Base-by-base conservation (phyloP, 92 coral and sea anemone species). In the Hydrozoanthus gracilis region DNA sequence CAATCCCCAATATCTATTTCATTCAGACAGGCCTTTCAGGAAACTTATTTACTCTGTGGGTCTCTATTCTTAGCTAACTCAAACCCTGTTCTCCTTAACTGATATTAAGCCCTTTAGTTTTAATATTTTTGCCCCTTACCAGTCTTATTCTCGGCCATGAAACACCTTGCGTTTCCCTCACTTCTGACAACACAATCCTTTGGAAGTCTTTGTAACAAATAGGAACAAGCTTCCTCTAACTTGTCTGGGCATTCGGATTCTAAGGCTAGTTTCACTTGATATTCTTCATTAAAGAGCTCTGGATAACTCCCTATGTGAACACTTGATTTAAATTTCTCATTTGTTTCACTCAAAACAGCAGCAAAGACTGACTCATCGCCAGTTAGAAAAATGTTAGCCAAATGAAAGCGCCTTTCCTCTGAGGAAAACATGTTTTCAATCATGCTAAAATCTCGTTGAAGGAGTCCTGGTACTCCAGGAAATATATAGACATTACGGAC, bases 301-400 rank as follows among this genome's bases (percentile, higher is more conserved):
- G 99, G 99, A 82, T 96, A 96, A 3, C 97, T 95, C 1, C 99
- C 99, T 27, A 96, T 87, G 71, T 95, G 94, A 18, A 96, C 98
- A 8, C 55, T 88, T 44, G 78, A 87, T 58, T 94, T 92, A 88
- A 92, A 96, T 71, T 72, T 93, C 49, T 90, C 93, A 78, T 93
- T 90, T 11, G 94, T 95, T 27, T 95, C 94, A 60, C 92, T 87
- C 60, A 96, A 79, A 76, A 90, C 68, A 14, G 91, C 94, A 51
- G 96, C 99, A 45, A 96, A 72, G 11, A 69, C 64, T 4, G 99
- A 87, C 74, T 95, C 99, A 8, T 92, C 98, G 4, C 79, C 93
- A 3, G 95, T 87, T 13, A 96, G 84, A 75, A 86, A 96, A 61
- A 96, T 79, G 65, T 86, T 93, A 68, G 93, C 89, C 47, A 96